Evolutionary conservation across 2,797 vertebrate genomes (phyloP).

Genomic region (Crocidura indochinensis): DNA sequence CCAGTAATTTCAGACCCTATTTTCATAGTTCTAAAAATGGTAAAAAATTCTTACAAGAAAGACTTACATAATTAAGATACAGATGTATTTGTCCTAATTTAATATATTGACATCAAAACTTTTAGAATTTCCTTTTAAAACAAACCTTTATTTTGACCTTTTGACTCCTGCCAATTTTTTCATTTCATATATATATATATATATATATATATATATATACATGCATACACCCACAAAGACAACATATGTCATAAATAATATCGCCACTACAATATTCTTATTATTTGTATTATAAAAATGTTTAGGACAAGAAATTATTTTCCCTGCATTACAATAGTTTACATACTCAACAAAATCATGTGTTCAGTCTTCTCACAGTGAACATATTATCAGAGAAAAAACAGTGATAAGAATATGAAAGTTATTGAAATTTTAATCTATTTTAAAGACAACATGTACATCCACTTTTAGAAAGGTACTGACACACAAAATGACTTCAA

Average conservation of each 20-base stretch:
- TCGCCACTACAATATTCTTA: neutral
- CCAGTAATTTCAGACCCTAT: constrained; percentile 47
- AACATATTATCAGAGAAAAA: neutral
- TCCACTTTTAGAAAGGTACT: neutral
- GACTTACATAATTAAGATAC: neutral
- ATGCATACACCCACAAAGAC: neutral
- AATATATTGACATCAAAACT: neutral
- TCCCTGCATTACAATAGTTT: neutral
- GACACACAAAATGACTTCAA: neutral
- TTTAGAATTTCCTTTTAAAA: neutral
- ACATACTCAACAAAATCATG: neutral
- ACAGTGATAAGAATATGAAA: neutral
- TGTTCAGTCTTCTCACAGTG: neutral
- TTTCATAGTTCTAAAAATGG: constrained; percentile 44
- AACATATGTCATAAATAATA: neutral
- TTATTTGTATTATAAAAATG: constrained; percentile 1
- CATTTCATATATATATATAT: too few relatives aligned
- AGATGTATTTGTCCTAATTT: too few relatives aligned
- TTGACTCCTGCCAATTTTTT: neutral
- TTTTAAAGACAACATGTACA: constrained; percentile 17
- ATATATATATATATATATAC: too few relatives aligned
- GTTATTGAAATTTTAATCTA: neutral
- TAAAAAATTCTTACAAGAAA: constrained; percentile 54
- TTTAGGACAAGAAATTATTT: neutral
- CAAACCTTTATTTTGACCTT: neutral